These are phyloP conservation scores for Lepidochitona cinerea DNA, from an alignment of 2,888 invertebrate species.

Conservation along the genomic window DNA sequence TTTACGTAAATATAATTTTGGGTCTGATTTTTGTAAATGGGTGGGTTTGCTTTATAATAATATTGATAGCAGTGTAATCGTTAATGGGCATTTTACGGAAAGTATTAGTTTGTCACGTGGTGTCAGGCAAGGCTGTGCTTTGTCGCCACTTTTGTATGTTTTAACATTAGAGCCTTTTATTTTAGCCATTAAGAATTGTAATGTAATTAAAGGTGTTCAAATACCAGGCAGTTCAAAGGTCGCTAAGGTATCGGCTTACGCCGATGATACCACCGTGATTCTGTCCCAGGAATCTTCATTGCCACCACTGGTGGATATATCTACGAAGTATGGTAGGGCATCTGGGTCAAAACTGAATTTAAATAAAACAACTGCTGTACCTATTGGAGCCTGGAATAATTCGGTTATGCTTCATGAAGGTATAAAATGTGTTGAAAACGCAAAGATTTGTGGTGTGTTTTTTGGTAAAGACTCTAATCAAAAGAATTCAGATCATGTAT, in stretches of 20 bases:
- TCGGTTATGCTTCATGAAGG: not conserved
- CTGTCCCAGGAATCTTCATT: not conserved
- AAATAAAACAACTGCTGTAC: slow-evolving; percentile 24
- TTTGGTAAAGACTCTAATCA: not conserved
- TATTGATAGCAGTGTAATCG: not conserved
- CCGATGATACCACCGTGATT: slow-evolving; percentile 14
- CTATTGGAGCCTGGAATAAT: not conserved
- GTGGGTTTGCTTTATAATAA: slow-evolving; percentile 33
- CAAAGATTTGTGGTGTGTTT: not conserved
- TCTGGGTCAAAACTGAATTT: slow-evolving; percentile 31
- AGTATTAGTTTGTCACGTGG: not conserved
- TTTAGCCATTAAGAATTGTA: not conserved
- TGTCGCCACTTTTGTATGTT: slow-evolving; percentile 3
- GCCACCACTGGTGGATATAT: not conserved
- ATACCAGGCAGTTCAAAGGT: slow-evolving; percentile 12
- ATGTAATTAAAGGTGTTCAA: slow-evolving; percentile 15
- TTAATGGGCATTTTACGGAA: slow-evolving; percentile 2
- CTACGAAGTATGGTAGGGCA: not conserved
- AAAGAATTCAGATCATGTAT: not conserved
- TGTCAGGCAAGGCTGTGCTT: not conserved
- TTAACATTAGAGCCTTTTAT: not conserved
- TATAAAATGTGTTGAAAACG: not conserved
- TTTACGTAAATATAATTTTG: slow-evolving; percentile 34
- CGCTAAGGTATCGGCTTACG: slow-evolving; percentile 15
- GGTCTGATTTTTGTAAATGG: slow-evolving; percentile 30